These are phyloP conservation scores for Sesamia nonagrioides DNA, from an alignment of 1,140 invertebrate genomes.

Conservation along the genomic window DNA sequence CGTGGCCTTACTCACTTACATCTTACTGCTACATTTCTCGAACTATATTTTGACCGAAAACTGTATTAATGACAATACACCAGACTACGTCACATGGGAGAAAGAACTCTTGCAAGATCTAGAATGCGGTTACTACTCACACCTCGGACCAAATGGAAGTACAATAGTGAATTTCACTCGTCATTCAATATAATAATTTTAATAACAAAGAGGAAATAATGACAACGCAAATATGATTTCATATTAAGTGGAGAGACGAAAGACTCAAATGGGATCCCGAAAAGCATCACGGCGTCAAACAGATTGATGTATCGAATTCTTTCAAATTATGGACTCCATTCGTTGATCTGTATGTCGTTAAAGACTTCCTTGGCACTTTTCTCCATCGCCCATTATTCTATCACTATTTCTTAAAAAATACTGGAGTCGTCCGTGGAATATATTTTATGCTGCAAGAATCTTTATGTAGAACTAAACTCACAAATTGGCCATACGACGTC, in stretches of 20 bases:
- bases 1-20: conserved; percentile 6
- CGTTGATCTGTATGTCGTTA: neutral
- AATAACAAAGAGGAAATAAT: neutral
- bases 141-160: neutral
- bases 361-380: neutral
- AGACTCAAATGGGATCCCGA: conserved; percentile 6
- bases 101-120: conserved; percentile 1
- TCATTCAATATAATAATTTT: neutral
- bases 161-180: neutral
- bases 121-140: too few relatives aligned
- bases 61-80: neutral
- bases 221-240: neutral
- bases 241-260: neutral
- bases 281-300: neutral
- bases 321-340: neutral
- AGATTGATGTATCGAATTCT: neutral
- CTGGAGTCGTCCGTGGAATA: neutral
- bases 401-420: neutral
- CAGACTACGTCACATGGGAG: neutral
- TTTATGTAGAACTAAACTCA: neutral
- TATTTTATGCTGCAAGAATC: neutral
- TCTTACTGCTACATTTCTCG: neutral
- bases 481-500: conserved; percentile 1
- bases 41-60: neutral
- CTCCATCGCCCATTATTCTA: neutral